Conservation (phyloP, 2,888 invertebrate genomes). For the Drosophila antonietae region DNA sequence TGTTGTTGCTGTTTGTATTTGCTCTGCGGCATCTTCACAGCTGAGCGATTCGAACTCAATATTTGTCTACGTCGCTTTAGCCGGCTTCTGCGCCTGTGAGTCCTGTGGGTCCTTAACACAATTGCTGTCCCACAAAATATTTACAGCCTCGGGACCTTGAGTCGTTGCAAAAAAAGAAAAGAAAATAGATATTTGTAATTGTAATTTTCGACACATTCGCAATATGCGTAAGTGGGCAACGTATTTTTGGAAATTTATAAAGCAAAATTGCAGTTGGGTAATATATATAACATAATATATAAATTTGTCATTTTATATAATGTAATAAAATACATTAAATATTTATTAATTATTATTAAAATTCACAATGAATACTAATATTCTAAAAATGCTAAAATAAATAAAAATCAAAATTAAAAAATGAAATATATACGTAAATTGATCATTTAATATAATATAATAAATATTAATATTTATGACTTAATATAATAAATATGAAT, state of each 20-base stretch:
- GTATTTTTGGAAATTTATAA: neutral
- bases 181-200: slow-evolving; percentile 47
- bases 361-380: too few species aligned
- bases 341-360: too few species aligned
- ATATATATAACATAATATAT: neutral
- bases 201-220: slow-evolving; percentile 50
- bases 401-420: too few species aligned
- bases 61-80: slow-evolving; percentile 68
- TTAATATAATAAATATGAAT: too few species aligned
- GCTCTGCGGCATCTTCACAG: slow-evolving; percentile 74
- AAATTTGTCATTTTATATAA: neutral
- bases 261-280: neutral
- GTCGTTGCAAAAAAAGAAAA: neutral
- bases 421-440: too few species aligned
- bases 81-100: neutral
- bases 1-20: slow-evolving; percentile 57
- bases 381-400: too few species aligned
- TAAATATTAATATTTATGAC: too few species aligned
- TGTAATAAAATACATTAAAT: too few species aligned
- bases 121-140: slow-evolving; percentile 7
- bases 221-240: slow-evolving; percentile 1
- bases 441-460: too few species aligned
- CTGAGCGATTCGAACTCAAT: slow-evolving; percentile 74
- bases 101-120: slow-evolving; percentile 12
- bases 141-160: slow-evolving; percentile 1